Evolutionary conservation across 1,140 invertebrate species (phyloP), one percentile per base, ranked within the genome.

Genomic region (Heliconius melpomene): DNA sequence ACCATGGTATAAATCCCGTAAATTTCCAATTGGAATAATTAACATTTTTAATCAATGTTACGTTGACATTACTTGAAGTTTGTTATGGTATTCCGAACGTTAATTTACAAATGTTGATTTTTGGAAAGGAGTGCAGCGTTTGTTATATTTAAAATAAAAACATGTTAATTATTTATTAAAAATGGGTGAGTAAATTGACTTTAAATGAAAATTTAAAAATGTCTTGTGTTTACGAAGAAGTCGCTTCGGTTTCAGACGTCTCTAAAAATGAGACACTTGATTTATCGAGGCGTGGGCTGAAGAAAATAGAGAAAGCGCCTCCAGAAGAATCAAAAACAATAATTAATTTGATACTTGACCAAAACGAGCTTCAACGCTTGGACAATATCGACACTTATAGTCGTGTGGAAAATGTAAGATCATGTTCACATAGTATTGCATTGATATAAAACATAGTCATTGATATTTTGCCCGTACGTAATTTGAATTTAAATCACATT

Each of bases 301-400:
- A 97, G 90, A 97, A 97, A 95, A 95, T 97, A 86, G 96, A 95
- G 91, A 97, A 97, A 91, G 96, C 96, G 84, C 94, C 95, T 75
- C 91, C 95, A 75, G 95, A 96, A 74, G 96, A 97, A 89, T 92
- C 95, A 36, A 95, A 96, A 84, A 95, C 96, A 78, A 96, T 97
- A 81, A 96, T 96, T 71, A 96, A 96, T 81, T 94, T 98, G 73
- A 97, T 98, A 82, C 95, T 98, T 40, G 97, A 98, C 91, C 97
- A 98, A 86, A 99, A 99, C 95, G 97, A 97, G 85, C 93, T 99
- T 74, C 97, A 98, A 85, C 96, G 97, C 84, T 95, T 98, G 79
- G 98, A 98, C 91, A 98, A 98, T 94, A 95, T 98, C 81, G 97
- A 98, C 86, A 96, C 96, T 72, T 98, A 97, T 91, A 95, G 95